Evolutionary conservation across 2,113 vertebrate species (phyloP).

Genomic region (Chitala chitala): DNA sequence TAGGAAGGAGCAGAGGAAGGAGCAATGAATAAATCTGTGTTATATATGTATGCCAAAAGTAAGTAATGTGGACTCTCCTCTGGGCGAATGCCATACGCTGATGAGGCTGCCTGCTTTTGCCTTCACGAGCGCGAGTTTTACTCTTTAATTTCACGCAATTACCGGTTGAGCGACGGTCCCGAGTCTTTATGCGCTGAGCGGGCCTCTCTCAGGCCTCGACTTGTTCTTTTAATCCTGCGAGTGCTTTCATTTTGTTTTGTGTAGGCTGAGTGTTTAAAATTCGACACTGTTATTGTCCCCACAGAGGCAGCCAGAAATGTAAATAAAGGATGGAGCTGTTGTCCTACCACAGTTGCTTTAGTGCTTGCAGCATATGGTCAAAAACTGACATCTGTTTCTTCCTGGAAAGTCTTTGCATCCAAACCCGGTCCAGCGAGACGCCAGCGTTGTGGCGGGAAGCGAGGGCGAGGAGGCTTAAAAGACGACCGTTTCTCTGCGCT

Average conservation of each 20-base stretch:
- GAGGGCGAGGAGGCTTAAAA: background rate
- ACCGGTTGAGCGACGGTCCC: too few species aligned
- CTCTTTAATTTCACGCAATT: too few species aligned
- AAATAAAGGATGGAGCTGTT: conserved; percentile 9
- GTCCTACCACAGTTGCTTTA: background rate
- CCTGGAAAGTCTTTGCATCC: background rate
- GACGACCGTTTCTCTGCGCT: too few species aligned
- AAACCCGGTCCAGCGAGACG: background rate
- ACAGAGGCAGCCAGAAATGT: background rate
- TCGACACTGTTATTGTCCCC: background rate
- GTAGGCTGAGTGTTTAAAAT: background rate
- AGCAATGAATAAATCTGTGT: too few species aligned
- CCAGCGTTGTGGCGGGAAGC: background rate
- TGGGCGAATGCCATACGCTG: too few species aligned
- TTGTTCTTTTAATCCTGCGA: background rate
- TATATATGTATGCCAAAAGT: too few species aligned
- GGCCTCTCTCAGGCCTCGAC: background rate
- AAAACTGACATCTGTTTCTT: background rate
- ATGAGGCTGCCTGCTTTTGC: background rate
- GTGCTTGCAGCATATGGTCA: conserved; percentile 5
- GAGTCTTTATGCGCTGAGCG: too few species aligned
- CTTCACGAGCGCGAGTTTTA: too few species aligned
- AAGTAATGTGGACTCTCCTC: too few species aligned
- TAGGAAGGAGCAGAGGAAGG: too few species aligned
- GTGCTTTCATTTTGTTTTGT: background rate